A percentile compares a stretch with the other conserved stretches of the same genome.
Evolutionary conservation across 2,888 invertebrate genomes (phyloP).

Genomic region (Agrotis exclamationis): DNA sequence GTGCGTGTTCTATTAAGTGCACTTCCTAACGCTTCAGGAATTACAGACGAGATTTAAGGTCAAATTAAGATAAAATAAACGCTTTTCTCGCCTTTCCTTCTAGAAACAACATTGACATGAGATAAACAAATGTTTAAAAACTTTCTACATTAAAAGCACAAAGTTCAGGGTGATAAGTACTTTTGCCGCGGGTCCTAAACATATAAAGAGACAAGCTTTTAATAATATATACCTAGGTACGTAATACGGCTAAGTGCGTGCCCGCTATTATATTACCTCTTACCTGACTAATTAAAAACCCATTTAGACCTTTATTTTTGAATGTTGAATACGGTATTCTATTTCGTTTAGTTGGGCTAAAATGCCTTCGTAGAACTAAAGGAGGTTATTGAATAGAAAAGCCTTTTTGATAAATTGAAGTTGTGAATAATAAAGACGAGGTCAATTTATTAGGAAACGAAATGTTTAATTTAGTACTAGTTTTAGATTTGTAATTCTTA

Average conservation of each 20-base stretch:
- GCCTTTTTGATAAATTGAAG: constrained; percentile 34
- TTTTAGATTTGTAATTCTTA: not conserved
- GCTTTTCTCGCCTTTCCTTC: not conserved
- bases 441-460: not conserved
- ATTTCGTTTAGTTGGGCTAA: constrained; percentile 36
- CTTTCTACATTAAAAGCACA: constrained; percentile 31
- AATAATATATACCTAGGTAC: constrained; percentile 40
- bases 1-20: not conserved
- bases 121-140: constrained; percentile 23
- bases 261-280: constrained; percentile 56
- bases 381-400: constrained; percentile 13
- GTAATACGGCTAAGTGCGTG: constrained; percentile 46
- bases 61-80: constrained; percentile 6
- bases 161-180: constrained; percentile 26
- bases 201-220: constrained; percentile 57
- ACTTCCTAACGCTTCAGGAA: no score
- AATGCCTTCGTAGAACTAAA: constrained; percentile 28
- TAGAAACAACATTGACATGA: constrained; percentile 21
- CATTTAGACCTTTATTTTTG: constrained; percentile 49
- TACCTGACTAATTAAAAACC: constrained; percentile 60
- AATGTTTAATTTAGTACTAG: not conserved
- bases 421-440: not conserved
- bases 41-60: not conserved
- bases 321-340: constrained; percentile 41
- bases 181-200: constrained; percentile 40